Base-by-base conservation (phyloP, 2,888 invertebrate genomes). In the Bruchidius siliquastri region DNA sequence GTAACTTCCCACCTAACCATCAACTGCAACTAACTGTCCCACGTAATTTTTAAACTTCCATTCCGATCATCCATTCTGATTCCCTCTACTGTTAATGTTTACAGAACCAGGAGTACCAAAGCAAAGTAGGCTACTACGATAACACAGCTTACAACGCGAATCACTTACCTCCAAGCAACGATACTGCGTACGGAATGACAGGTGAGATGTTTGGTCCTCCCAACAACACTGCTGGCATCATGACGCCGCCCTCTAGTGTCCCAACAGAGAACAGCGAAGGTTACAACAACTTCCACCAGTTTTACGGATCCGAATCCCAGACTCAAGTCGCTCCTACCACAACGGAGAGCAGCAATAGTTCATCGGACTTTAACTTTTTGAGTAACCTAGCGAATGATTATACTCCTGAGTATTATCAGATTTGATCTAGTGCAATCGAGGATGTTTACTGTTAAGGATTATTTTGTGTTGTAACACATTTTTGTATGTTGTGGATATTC, bases 281-380 rank as follows among this genome's bases (percentile, higher is more conserved):
- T 76, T 93, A 92, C 84, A 91, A 90, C 79, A 91, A 90, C 74
- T 93, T 91, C 85, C 92, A 92, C 79, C 92, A 92, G 83, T 93
- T 92, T 85, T 93, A 93, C 85, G 88, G 90, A 73, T 79, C 88
- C 88, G 74, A 88, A 87, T 74, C 83, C 70, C 82, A 82, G 74
- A 72, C 74, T 72, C 78, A 83, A 72, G 78, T 86, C 74, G 77
- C 83, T 68, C 84, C 87, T 68, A 85, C 90, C 22, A 85, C 90
- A 22, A 91, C 93, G 71, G 95, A 95, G 82, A 95, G 95, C 87
- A 95, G 94, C 81, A 96, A 95, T 85, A 95, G 94, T 85, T 96
- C 96, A n/a, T 95, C 96, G 32, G 96, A 96, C 87, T 96, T 96
- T 87, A 96, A 96, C 87, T 97, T 97, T 86, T 90, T 97, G 77